A percentile compares a stretch with the other conserved stretches of the same genome.
Conservation (phyloP, 2,797 vertebrate species). For the Poecile montanus region DNA sequence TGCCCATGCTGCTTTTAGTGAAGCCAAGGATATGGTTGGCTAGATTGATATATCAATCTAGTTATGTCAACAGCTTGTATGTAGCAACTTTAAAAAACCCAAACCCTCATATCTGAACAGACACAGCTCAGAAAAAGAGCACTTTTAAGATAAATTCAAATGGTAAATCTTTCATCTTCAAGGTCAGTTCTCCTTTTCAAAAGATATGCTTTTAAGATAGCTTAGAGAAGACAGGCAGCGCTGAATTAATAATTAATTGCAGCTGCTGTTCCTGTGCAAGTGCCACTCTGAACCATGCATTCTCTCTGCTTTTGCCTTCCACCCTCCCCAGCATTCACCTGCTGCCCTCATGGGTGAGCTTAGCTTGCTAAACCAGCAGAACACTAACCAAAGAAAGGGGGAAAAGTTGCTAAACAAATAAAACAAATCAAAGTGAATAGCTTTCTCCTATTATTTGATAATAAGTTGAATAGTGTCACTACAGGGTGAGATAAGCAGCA, state of each 20-base stretch:
- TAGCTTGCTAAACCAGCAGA: background rate
- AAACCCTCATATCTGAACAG: background rate
- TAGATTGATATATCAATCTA: background rate
- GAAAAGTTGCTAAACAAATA: too few relatives aligned
- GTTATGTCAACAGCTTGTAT: background rate
- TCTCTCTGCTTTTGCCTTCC: background rate
- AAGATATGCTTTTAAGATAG: background rate
- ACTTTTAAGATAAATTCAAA: background rate
- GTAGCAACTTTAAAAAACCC: background rate
- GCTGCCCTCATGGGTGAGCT: background rate
- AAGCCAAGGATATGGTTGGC: background rate
- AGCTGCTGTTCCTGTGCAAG: background rate
- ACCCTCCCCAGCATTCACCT: background rate
- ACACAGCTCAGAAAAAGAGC: background rate
- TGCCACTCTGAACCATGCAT: background rate
- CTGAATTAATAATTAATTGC: constrained; percentile 33
- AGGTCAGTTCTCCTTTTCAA: constrained; percentile 13
- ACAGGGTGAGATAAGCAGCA: background rate
- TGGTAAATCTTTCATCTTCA: background rate
- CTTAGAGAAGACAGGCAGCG: background rate
- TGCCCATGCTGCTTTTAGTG: background rate
- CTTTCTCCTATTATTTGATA: fast-evolving
- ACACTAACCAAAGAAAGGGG: too few relatives aligned
- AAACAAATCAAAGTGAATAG: background rate
- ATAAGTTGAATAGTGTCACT: background rate